Evolutionary conservation across 2,113 vertebrate species (phyloP).

Genomic region (Balaeniceps rex): DNA sequence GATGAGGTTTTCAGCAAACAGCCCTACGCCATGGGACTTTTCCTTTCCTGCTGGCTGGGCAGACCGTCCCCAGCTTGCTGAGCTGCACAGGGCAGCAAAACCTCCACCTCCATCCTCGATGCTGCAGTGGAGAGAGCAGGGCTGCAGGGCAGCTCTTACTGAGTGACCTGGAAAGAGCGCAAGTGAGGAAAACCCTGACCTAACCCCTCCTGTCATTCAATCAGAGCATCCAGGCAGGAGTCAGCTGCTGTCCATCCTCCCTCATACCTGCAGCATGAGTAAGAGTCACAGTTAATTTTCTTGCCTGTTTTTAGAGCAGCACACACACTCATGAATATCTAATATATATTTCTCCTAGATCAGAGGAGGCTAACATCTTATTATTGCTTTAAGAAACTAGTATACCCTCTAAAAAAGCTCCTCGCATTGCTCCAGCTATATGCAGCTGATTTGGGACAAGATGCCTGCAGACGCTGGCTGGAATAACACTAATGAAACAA

Average conservation of each 20-base stretch:
- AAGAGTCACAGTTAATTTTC: not conserved
- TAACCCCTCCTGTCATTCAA: not conserved
- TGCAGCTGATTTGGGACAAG: not conserved
- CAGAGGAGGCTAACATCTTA: not conserved
- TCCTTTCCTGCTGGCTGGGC: not conserved
- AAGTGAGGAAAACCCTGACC: not conserved
- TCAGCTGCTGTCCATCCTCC: not conserved
- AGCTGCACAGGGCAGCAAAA: not conserved
- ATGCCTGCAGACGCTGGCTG: not conserved
- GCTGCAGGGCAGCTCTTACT: not conserved
- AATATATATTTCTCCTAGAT: not conserved
- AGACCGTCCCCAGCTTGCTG: not conserved
- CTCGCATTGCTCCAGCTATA: not conserved
- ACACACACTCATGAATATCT: not conserved
- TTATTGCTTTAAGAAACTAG: not conserved
- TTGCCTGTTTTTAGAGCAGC: not conserved
- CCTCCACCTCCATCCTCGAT: fast-evolving
- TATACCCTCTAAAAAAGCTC: not conserved
- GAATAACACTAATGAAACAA: not conserved
- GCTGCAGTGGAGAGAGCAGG: not conserved
- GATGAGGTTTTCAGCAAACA: not conserved
- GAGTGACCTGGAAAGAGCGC: not conserved
- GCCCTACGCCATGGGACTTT: fast-evolving
- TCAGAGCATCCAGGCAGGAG: not conserved
- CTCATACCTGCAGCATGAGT: not conserved